A percentile compares a stretch with the other conserved stretches of the same genome.
Conservation (phyloP, 1,140 invertebrate genomes). For the Heterodera schachtii region DNA sequence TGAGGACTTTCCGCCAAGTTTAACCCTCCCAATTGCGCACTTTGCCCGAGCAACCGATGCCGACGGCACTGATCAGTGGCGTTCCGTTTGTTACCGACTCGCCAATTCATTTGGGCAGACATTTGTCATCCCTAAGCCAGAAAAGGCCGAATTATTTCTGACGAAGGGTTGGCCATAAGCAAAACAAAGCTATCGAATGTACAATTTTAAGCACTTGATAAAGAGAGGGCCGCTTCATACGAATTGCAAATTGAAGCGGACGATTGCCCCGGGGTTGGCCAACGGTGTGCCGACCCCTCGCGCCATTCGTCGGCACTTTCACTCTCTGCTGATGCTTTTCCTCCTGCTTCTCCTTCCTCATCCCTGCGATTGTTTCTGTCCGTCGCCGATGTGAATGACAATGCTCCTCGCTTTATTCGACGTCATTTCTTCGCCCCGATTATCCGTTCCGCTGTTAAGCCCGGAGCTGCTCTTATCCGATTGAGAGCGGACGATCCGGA, state of each 20-base stretch:
- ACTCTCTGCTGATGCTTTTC: neutral
- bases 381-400: conserved; percentile 18
- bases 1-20: conserved; percentile 1
- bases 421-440: conserved; percentile 21
- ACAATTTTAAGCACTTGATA: conserved; percentile 11
- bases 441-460: neutral
- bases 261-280: conserved; percentile 5
- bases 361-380: conserved; percentile 7
- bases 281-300: neutral
- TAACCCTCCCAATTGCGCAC: conserved; percentile 2
- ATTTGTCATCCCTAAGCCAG: conserved; percentile 20
- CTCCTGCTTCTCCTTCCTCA: neutral
- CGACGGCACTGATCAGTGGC: conserved; percentile 17
- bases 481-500: conserved; percentile 10
- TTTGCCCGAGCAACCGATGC: conserved; percentile 13
- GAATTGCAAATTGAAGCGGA: conserved; percentile 11
- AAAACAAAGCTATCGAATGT: neutral
- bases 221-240: conserved; percentile 1
- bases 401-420: conserved; percentile 6
- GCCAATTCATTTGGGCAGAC: neutral
- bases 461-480: conserved; percentile 13
- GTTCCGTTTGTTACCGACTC: conserved; percentile 19
- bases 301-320: too few relatives aligned
- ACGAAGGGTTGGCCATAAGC: conserved; percentile 5
- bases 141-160: conserved; percentile 22